Evolutionary conservation across 64 coral and sea anemone species (phyloP).

Genomic region (Porites australiensis): DNA sequence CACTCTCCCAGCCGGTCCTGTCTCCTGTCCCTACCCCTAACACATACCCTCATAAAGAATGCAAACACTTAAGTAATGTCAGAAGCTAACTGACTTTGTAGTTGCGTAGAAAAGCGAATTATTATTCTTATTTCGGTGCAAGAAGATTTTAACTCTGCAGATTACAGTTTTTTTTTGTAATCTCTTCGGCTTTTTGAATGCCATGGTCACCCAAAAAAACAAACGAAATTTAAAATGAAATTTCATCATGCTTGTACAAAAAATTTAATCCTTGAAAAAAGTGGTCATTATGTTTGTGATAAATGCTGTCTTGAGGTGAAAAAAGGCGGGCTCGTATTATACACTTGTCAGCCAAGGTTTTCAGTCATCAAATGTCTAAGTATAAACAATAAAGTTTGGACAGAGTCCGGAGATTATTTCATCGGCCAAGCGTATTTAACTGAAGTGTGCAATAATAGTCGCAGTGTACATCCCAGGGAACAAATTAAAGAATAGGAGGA

Average conservation of each 20-base stretch:
- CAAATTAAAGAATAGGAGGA: too few species aligned
- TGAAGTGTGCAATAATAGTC: neutral
- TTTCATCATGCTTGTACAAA: slow-evolving; percentile 60
- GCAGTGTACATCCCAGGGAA: too few species aligned
- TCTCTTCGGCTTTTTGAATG: slow-evolving; percentile 58
- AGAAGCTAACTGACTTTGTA: slow-evolving; percentile 28
- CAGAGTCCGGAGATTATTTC: slow-evolving; percentile 28
- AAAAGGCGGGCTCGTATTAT: neutral
- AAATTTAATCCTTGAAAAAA: slow-evolving; percentile 46
- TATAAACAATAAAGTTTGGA: slow-evolving; percentile 55
- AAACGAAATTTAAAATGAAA: slow-evolving; percentile 23
- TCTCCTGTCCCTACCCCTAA: neutral
- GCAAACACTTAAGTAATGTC: slow-evolving; percentile 31
- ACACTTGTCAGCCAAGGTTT: neutral
- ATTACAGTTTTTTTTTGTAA: slow-evolving; percentile 56
- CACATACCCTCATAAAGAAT: neutral
- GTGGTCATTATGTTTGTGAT: slow-evolving; percentile 40
- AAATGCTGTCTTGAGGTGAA: slow-evolving; percentile 47
- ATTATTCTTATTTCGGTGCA: slow-evolving; percentile 58
- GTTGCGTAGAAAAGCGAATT: slow-evolving; percentile 30
- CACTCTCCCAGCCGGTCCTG: neutral
- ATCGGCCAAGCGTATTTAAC: neutral
- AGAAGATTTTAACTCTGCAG: slow-evolving; percentile 52
- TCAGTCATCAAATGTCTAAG: slow-evolving; percentile 12
- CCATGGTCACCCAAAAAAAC: slow-evolving; percentile 6